These are phyloP conservation scores for Odontocerum albicorne DNA, from an alignment of 2,888 invertebrate genomes.

Conservation along the genomic window DNA sequence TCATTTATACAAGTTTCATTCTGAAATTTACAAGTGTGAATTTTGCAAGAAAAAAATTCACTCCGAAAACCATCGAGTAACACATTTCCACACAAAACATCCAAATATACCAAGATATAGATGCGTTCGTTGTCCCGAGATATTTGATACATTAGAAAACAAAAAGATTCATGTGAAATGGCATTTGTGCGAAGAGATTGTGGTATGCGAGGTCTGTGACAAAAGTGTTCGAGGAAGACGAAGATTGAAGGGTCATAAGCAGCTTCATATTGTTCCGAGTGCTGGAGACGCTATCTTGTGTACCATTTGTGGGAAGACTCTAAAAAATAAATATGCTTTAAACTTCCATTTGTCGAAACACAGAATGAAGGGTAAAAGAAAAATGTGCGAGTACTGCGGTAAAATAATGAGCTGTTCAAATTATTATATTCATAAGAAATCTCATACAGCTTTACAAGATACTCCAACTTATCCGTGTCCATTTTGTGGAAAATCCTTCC, in stretches of 20 bases:
- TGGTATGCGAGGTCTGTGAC: conserved; percentile 6
- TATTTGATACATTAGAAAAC: not conserved
- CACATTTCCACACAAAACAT: not conserved
- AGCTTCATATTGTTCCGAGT: too few species aligned
- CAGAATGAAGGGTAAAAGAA: too few species aligned
- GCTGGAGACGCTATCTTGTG: not conserved
- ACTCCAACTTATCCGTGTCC: too few species aligned
- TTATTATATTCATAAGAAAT: too few species aligned
- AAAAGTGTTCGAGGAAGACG: conserved; percentile 3
- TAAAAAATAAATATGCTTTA: not conserved
- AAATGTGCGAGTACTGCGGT: not conserved
- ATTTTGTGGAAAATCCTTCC: too few species aligned
- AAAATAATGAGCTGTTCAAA: not conserved
- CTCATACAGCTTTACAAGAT: too few species aligned
- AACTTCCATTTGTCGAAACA: too few species aligned
- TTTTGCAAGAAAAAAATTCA: not conserved
- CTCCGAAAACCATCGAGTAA: not conserved
- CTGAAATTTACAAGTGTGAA: conserved; percentile 1
- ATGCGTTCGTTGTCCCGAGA: not conserved
- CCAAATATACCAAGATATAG: not conserved
- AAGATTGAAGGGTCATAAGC: conserved; percentile 1
- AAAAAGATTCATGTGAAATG: conserved; percentile 2
- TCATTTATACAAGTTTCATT: conserved; percentile 5
- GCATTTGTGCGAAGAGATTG: conserved; percentile 8
- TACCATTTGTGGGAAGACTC: not conserved